These are phyloP conservation scores for Trichomalopsis sarcophagae DNA, from an alignment of 1,140 invertebrate species.

Conservation along the genomic window DNA sequence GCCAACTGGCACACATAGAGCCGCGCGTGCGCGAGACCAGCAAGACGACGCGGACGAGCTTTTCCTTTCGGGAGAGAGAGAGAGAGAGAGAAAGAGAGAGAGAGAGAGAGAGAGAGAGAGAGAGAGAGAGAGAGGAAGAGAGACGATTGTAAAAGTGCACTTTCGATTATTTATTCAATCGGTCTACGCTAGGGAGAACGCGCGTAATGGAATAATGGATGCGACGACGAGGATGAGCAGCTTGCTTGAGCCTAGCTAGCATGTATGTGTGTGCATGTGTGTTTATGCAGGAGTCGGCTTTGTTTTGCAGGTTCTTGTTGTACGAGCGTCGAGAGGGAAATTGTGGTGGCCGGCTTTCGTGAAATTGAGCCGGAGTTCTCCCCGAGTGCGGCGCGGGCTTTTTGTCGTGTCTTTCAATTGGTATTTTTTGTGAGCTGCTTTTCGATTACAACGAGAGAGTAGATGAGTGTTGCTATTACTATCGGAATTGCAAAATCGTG, in stretches of 20 bases:
- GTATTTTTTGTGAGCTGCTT: neutral
- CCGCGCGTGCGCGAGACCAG: neutral
- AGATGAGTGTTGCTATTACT: neutral
- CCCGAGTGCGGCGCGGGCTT: neutral
- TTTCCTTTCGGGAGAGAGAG: neutral
- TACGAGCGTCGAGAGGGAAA: neutral
- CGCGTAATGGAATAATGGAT: conserved; percentile 49
- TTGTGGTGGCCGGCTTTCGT: neutral
- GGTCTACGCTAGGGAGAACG: conserved; percentile 4
- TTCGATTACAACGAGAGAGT: neutral
- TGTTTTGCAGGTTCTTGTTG: neutral
- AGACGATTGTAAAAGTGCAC: conserved; percentile 47
- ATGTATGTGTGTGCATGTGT: neutral
- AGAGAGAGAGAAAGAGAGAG: neutral
- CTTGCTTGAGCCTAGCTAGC: neutral
- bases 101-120: neutral
- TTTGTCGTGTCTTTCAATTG: neutral
- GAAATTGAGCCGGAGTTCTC: neutral
- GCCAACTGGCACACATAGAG: neutral
- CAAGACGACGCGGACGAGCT: neutral
- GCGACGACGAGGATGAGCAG: conserved; percentile 14
- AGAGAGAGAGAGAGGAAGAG: conserved; percentile 6
- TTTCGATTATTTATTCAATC: conserved; percentile 47
- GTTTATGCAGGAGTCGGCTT: neutral
- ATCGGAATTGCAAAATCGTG: no score